Evolutionary conservation across 53 echinoderm and acorn worm species (phyloP), one percentile per base, ranked within the genome.

Genomic region (Temnopleurus reevesii): DNA sequence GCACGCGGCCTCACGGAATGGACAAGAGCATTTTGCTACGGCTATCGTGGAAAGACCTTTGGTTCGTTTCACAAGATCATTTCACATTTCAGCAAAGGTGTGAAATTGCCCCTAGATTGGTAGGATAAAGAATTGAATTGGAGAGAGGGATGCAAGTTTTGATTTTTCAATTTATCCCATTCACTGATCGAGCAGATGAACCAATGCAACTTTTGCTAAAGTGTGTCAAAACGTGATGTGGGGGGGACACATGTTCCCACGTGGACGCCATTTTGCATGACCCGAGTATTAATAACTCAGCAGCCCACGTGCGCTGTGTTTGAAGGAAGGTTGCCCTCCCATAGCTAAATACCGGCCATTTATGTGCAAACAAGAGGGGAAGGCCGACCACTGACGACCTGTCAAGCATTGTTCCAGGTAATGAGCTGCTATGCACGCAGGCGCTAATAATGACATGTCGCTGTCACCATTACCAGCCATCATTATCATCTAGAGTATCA

Each of bases 281-380:
- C 35, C 2, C 21, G 23, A n/a, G 36, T 83, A 83, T 83, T 83
- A 83, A 83, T 83, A 83, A 83, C 83, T 55, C 83, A 83, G 83
- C 83, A 83, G 13, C 49, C 56, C 83, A 55, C 83, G 55, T 83
- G 83, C 55, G 83, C 83, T 30, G 43, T 80, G 55, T 35, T 49
- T 79, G 49, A 49, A 26, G 9, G 79, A 28, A 18, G 9, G 27
- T 47, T 46, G 28, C 49, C 28, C 79, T 79, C 71, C 15, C 8
- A 23, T 41, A 71, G 71, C 71, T 71, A 41, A 71, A 71, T 71
- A 71, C 71, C 41, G 41, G 36, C 71, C 43, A 71, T 71, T n/a
- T 71, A 41, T 71, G 19, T 36, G 71, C 71, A 43, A 71, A 71
- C 71, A 23, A 41, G 41, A 13, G 27, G 10, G 58, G 43, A 38